These are phyloP conservation scores for Eulemur rufifrons DNA, from an alignment of 2,113 vertebrate species.

Conservation along the genomic window DNA sequence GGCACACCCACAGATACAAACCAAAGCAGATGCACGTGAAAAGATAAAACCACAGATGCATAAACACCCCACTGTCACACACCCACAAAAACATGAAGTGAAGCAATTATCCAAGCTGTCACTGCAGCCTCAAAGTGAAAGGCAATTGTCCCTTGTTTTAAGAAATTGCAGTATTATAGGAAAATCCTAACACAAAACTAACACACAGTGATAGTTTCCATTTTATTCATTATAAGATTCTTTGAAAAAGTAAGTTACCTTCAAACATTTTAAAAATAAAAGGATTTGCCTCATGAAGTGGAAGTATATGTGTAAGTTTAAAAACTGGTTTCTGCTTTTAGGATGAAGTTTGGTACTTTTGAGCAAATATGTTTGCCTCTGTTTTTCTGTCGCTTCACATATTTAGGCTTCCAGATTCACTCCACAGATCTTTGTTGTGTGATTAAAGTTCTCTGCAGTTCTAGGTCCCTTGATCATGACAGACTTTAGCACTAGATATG, in stretches of 20 bases:
- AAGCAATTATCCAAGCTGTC: slow-evolving; percentile 32
- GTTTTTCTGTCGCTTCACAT: background rate
- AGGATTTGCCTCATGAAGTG: background rate
- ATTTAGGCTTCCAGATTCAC: background rate
- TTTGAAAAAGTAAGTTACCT: slow-evolving; percentile 27
- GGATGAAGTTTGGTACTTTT: background rate
- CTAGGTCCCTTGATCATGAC: background rate
- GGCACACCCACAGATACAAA: background rate
- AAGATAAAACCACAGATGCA: background rate
- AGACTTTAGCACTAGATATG: background rate
- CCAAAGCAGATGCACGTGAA: background rate
- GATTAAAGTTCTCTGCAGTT: background rate
- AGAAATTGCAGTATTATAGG: background rate
- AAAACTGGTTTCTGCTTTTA: background rate
- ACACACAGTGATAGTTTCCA: background rate
- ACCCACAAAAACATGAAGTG: background rate
- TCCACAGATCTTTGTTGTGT: background rate
- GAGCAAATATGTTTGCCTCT: background rate
- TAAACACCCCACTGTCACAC: background rate
- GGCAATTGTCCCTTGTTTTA: background rate
- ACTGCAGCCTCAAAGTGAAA: slow-evolving; percentile 8
- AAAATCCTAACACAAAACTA: background rate
- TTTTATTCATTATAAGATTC: slow-evolving; percentile 1
- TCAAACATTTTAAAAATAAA: background rate
- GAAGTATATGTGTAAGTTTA: background rate